These are phyloP conservation scores for Uria aalge DNA, from an alignment of 2,113 vertebrate genomes.

Conservation along the genomic window DNA sequence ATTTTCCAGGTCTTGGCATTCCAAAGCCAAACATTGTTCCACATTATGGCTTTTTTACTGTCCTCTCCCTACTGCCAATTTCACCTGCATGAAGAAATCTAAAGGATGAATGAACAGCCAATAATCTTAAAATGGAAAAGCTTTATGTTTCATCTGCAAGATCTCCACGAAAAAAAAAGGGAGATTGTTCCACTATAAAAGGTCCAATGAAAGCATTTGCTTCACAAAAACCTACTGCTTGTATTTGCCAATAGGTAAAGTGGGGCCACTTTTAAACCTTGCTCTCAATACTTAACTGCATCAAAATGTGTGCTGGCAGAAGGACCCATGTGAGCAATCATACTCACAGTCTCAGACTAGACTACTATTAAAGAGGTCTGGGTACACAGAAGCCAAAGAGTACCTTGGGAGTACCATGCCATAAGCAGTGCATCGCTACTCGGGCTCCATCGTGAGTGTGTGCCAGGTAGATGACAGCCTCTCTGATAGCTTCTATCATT, in stretches of 20 bases:
- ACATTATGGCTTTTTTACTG: not conserved
- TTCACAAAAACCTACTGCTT: not conserved
- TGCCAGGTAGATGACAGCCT: slow-evolving; percentile 91
- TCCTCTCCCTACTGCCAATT: not conserved
- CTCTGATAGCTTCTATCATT: slow-evolving; percentile 94
- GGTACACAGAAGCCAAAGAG: not conserved
- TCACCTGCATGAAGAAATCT: not conserved
- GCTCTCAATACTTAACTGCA: not conserved
- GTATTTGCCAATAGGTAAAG: not conserved
- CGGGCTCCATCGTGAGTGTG: slow-evolving; percentile 94
- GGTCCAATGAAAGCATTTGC: not conserved
- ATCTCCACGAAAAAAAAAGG: not conserved
- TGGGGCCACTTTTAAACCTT: not conserved
- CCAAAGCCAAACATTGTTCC: not conserved
- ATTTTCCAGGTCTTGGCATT: not conserved
- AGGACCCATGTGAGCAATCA: not conserved
- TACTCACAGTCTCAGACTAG: not conserved
- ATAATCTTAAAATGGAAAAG: not conserved
- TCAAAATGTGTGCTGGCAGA: not conserved
- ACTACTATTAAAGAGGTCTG: not conserved
- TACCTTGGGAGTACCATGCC: slow-evolving; percentile 96
- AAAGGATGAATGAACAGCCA: not conserved
- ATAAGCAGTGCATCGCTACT: slow-evolving; percentile 93
- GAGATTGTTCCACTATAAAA: not conserved
- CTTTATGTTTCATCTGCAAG: not conserved